Evolutionary conservation across 2,797 vertebrate species (phyloP).

Genomic region (Rhinophrynus dorsalis): DNA sequence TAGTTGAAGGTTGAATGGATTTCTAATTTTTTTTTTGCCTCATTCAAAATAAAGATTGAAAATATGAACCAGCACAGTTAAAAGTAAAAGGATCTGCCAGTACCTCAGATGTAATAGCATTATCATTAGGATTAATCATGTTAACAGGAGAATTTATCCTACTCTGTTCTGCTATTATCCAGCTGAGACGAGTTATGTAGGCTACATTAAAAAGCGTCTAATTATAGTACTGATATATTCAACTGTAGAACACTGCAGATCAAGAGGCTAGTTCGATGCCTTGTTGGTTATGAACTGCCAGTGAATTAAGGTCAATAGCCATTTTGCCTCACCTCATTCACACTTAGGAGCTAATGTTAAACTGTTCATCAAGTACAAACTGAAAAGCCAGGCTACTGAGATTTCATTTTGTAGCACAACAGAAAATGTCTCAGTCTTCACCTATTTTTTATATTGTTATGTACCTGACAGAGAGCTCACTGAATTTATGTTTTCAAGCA

Average conservation of each 20-base stretch:
- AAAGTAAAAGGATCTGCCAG: not conserved
- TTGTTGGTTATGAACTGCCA: not conserved
- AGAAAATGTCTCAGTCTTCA: no score
- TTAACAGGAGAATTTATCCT: not conserved
- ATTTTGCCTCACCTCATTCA: not conserved
- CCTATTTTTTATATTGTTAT: no score
- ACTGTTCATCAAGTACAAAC: no score
- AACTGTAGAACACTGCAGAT: not conserved
- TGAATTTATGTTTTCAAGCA: no score
- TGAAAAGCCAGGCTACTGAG: no score
- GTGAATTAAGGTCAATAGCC: not conserved
- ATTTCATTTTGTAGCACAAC: no score
- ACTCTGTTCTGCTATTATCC: not conserved
- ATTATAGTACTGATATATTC: not conserved
- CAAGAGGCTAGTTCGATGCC: not conserved
- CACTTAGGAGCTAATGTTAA: no score
- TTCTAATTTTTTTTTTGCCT: no score
- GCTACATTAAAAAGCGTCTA: not conserved
- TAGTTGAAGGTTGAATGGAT: no score
- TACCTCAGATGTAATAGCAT: not conserved
- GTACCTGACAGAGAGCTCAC: no score
- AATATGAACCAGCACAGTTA: no score
- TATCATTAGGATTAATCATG: constrained; percentile 14
- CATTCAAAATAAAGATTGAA: no score
- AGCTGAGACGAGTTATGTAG: not conserved